Conservation (phyloP, 37 sponge, comb jelly and placozoan genomes). For the Aphrocallistes beatrix region DNA sequence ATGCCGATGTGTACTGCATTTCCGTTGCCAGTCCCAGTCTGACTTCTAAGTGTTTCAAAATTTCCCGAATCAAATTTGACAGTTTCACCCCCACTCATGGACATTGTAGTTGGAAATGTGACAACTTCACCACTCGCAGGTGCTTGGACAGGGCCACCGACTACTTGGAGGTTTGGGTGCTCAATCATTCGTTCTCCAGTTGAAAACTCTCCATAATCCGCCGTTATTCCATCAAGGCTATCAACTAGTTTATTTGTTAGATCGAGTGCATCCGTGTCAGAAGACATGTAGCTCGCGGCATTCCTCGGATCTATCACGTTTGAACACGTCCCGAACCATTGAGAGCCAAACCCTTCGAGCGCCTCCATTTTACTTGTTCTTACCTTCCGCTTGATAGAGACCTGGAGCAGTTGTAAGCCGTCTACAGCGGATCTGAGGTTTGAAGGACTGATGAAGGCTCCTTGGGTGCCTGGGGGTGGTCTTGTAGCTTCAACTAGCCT, state of each 20-base stretch:
- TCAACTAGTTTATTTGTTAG: neutral
- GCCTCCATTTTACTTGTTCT: neutral
- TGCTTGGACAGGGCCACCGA: neutral
- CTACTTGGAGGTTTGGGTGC: neutral
- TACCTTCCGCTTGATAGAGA: neutral
- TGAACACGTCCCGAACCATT: neutral
- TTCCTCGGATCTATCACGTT: neutral
- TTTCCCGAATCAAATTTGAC: neutral
- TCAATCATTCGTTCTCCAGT: neutral
- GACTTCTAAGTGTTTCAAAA: neutral
- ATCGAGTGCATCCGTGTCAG: neutral
- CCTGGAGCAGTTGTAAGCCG: neutral
- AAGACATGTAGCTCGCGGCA: neutral
- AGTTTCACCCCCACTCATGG: neutral
- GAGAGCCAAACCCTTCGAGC: neutral
- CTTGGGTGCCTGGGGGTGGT: neutral
- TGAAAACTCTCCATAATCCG: neutral
- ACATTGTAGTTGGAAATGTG: neutral
- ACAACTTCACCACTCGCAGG: neutral
- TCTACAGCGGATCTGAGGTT: neutral
- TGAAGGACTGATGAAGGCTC: neutral
- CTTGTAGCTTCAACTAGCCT: neutral
- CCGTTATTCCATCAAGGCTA: neutral
- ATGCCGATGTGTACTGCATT: neutral
- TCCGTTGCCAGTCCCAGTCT: neutral